A percentile compares a stretch with the other conserved stretches of the same genome.
phyloP scores from a whole-genome alignment of 2,888 invertebrate genomes.

The Lasius platythorax region DNA sequence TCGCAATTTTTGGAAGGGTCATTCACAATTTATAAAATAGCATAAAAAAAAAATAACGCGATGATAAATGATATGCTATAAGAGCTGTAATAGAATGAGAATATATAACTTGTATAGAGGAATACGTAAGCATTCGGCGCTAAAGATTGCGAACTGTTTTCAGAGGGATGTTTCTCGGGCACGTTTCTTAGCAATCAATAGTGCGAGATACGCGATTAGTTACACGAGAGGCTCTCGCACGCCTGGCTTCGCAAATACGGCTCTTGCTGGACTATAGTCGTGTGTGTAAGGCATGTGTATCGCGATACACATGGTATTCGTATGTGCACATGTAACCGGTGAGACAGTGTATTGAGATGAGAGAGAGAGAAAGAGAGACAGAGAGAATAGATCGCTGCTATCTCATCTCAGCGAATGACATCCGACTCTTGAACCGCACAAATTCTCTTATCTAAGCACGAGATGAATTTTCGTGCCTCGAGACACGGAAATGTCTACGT shows the following conservation, averaged over 20 bases:
- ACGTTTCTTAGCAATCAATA: constrained; percentile 48
- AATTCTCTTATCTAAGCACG: constrained; percentile 56
- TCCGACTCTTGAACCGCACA: constrained; percentile 54
- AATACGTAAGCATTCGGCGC: background rate
- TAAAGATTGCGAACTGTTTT: constrained; percentile 4
- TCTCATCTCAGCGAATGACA: constrained; percentile 57
- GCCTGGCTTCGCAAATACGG: constrained; percentile 30
- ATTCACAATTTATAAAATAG: background rate
- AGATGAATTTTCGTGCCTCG: constrained; percentile 55
- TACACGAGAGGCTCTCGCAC: constrained; percentile 35
- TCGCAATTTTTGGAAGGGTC: background rate
- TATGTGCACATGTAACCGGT: background rate
- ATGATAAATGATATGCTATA: background rate
- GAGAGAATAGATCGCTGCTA: constrained; percentile 39
- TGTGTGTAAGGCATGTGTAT: background rate
- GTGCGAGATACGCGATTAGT: constrained; percentile 36
- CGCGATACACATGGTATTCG: background rate
- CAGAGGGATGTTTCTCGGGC: constrained; percentile 32
- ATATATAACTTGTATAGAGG: background rate
- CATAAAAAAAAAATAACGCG: background rate
- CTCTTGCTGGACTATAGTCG: background rate
- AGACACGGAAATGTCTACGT: constrained; percentile 20
- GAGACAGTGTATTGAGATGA: constrained; percentile 6
- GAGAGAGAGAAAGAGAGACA: background rate
- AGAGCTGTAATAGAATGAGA: background rate